Evolutionary conservation across 2,888 invertebrate genomes (phyloP), one percentile per base, ranked within the genome.

Genomic region (Drosophila prostipennis): DNA sequence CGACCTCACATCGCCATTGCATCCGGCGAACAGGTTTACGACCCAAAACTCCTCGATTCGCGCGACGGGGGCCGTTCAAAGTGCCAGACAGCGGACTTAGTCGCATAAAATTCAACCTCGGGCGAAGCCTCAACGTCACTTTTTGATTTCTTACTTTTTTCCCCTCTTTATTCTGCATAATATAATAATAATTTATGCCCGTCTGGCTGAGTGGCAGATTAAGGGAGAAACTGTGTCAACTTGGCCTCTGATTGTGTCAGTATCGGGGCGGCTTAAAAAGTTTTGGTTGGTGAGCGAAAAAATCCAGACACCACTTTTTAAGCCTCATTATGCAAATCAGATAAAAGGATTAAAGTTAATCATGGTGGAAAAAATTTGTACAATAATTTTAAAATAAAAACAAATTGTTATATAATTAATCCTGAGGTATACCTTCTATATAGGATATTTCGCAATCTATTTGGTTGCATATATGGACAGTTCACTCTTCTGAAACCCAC

Each of bases 181-280:
- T 74, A 69, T 58, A 67, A 77, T 77, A 75, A 81, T 81, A 81
- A 80, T 84, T 81, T 78, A 76, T 72, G 48, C 46, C 53, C 64
- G 48, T 60, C 57, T 69, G 74, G 32, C 26, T 49, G 48, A 55
- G 58, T 65, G 61, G 36, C 63, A 76, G 59, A 48, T 72, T 64
- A 74, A 78, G 67, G 64, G 68, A 76, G 52, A 34, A 75, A 72
- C 54, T 69, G 70, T 84, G 85, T 68, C 77, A 79, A 67, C 67
- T 78, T 71, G 32, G 37, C 8, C 11, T 14, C 34, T 63, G 46
- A 26, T 32, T 48, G 56, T 34, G 29, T 70, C 59, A 36, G 23
- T 51, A 14, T 45, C 6, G 54, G 45, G 60, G 60, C n/a, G 34
- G 55, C 16, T 36, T 45, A 1, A 51, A 29, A 55, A 55, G 37